Conservation (phyloP, 2,797 vertebrate species). For the Arrhamphus sclerolepis region DNA sequence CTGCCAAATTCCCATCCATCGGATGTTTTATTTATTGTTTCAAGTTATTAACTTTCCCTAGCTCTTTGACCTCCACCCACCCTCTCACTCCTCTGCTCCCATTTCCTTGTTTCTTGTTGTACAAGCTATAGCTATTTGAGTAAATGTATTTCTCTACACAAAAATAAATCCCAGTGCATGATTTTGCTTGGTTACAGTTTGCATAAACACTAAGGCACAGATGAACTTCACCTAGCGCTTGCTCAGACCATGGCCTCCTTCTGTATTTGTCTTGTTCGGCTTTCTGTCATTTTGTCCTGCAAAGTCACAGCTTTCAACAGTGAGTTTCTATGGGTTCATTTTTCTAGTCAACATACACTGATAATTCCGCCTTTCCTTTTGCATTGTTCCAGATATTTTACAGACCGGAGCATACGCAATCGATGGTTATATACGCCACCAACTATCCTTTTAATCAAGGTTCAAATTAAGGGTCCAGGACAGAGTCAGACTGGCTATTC, state of each 20-base stretch:
- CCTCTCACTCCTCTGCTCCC: conserved; percentile 57
- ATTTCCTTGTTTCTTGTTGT: conserved; percentile 71
- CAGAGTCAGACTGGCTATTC: background rate
- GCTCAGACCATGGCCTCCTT: conserved; percentile 63
- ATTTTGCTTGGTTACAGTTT: conserved; percentile 73
- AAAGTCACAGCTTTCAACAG: conserved; percentile 2
- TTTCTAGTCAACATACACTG: background rate
- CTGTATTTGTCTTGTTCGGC: conserved; percentile 32
- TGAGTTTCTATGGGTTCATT: conserved; percentile 28
- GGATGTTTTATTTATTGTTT: conserved; percentile 77
- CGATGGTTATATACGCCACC: background rate
- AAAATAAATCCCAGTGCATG: conserved; percentile 78
- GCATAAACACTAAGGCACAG: conserved; percentile 70
- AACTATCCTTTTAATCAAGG: conserved; percentile 11
- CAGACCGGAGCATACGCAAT: background rate
- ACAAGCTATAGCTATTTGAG: conserved; percentile 76
- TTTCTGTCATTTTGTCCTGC: conserved; percentile 14
- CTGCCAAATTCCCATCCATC: conserved; percentile 78
- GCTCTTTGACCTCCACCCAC: conserved; percentile 69
- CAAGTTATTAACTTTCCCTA: conserved; percentile 81
- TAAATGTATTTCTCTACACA: conserved; percentile 71
- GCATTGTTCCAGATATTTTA: conserved; percentile 8
- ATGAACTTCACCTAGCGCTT: conserved; percentile 75
- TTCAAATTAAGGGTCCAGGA: background rate
- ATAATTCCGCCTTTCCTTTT: background rate